phyloP scores from a whole-genome alignment of 1,140 invertebrate genomes.

The Hydropsyche tenuis region DNA sequence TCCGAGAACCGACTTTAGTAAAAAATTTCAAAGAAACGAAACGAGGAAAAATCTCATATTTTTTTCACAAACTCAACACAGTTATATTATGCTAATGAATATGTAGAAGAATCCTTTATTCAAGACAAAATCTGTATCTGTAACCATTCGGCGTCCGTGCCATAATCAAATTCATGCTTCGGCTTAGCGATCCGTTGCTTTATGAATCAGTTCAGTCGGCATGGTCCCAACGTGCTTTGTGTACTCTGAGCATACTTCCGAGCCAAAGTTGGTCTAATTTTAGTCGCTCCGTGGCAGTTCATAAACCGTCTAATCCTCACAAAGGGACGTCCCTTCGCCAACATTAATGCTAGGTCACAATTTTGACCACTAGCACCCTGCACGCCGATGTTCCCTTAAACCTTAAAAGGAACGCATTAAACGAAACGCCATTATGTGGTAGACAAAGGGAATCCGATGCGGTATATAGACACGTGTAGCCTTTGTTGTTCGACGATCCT shows the following conservation, averaged over 20 bases:
- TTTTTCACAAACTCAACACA: too few species aligned
- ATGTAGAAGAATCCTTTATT: too few species aligned
- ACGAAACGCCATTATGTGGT: conserved; percentile 5
- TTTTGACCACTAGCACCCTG: conserved; percentile 9
- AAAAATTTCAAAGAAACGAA: too few species aligned
- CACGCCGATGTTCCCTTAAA: conserved; percentile 5
- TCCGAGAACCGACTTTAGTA: too few species aligned
- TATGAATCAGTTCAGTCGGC: too few species aligned
- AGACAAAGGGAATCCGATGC: conserved; percentile 13
- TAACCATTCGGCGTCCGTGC: too few species aligned
- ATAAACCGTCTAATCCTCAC: conserved; percentile 7
- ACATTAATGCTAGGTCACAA: conserved; percentile 26
- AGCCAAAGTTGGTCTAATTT: neutral
- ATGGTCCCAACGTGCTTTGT: too few species aligned
- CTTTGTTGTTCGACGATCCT: neutral
- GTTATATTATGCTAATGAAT: too few species aligned
- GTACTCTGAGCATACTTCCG: neutral
- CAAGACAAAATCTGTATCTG: too few species aligned
- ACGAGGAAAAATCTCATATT: too few species aligned
- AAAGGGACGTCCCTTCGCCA: conserved; percentile 9
- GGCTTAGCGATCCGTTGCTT: too few species aligned
- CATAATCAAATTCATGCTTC: too few species aligned
- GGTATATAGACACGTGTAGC: neutral
- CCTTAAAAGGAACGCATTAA: neutral
- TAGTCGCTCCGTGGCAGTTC: neutral